Conservation (phyloP, 2,113 vertebrate genomes). For the Atractosteus spatula region DNA sequence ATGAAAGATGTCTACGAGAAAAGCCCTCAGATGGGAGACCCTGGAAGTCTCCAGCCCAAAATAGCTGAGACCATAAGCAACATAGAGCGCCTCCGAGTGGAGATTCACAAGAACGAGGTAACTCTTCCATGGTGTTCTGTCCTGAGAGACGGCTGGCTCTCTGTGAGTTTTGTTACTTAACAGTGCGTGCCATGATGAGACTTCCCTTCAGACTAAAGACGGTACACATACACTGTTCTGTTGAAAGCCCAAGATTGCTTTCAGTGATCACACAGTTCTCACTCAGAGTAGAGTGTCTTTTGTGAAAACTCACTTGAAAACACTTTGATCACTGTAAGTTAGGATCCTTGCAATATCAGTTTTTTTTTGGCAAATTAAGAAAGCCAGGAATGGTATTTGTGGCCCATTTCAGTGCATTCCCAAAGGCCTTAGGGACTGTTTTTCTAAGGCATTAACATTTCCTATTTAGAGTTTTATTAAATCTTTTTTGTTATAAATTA, state of each 20-base stretch:
- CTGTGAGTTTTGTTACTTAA: background rate
- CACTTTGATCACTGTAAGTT: too few species aligned
- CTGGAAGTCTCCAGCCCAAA: constrained; percentile 90
- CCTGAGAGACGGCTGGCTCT: constrained; percentile 19
- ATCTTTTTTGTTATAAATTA: too few species aligned
- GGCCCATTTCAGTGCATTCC: too few species aligned
- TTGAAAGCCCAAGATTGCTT: background rate
- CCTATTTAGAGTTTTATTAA: too few species aligned
- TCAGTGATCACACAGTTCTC: too few species aligned
- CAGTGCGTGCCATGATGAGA: constrained; percentile 10
- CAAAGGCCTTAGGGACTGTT: too few species aligned
- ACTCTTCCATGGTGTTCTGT: constrained; percentile 2
- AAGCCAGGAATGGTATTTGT: too few species aligned
- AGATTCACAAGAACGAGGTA: constrained; percentile 97
- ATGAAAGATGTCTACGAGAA: constrained; percentile 99
- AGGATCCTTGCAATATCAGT: too few species aligned
- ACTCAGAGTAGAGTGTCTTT: too few species aligned
- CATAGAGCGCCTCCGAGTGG: constrained; percentile 91
- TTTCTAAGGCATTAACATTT: too few species aligned
- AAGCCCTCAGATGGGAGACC: constrained; percentile 97
- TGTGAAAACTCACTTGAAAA: too few species aligned
- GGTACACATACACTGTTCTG: constrained; percentile 17
- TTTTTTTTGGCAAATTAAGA: too few species aligned
- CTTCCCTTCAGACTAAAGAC: constrained; percentile 19
- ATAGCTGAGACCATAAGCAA: constrained; percentile 93